phyloP scores from a whole-genome alignment of 2,888 invertebrate genomes.

The Drosophila maculinotata region DNA sequence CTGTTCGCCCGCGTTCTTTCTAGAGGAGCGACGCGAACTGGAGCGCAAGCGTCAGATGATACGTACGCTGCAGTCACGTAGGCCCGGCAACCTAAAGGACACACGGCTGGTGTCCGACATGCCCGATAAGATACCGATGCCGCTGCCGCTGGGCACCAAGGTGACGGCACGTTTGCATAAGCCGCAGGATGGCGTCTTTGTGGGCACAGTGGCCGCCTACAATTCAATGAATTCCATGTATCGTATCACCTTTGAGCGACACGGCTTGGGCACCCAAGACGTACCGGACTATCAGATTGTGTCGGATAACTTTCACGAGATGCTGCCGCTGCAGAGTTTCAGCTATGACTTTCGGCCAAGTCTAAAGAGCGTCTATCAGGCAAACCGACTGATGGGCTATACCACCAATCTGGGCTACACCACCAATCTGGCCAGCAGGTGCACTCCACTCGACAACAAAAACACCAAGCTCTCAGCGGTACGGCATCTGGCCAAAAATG shows the following conservation, averaged over 20 bases:
- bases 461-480: no score
- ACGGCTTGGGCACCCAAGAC: slow-evolving; percentile 96
- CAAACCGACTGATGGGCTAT: slow-evolving; percentile 56
- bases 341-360: slow-evolving; percentile 92
- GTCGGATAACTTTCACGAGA: slow-evolving; percentile 96
- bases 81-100: slow-evolving; percentile 90
- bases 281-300: slow-evolving; percentile 98
- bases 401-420: slow-evolving; percentile 85
- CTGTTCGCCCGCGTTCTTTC: slow-evolving; percentile 97
- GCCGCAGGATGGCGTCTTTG: slow-evolving; percentile 98
- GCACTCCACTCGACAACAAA: slow-evolving; percentile 31
- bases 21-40: slow-evolving; percentile 96
- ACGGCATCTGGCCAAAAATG: slow-evolving; percentile 85
- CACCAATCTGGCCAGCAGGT: slow-evolving; percentile 85
- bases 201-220: slow-evolving; percentile 96
- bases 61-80: slow-evolving; percentile 95
- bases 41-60: slow-evolving; percentile 96
- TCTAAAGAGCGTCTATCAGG: slow-evolving; percentile 74
- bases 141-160: slow-evolving; percentile 97
- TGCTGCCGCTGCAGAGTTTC: slow-evolving; percentile 93
- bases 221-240: slow-evolving; percentile 98
- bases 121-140: slow-evolving; percentile 97
- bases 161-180: slow-evolving; percentile 93
- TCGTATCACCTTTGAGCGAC: slow-evolving; percentile 96
- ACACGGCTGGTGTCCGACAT: slow-evolving; percentile 92